These are phyloP conservation scores for Standfussiana lucernea DNA, from an alignment of 2,888 invertebrate species.

Conservation along the genomic window DNA sequence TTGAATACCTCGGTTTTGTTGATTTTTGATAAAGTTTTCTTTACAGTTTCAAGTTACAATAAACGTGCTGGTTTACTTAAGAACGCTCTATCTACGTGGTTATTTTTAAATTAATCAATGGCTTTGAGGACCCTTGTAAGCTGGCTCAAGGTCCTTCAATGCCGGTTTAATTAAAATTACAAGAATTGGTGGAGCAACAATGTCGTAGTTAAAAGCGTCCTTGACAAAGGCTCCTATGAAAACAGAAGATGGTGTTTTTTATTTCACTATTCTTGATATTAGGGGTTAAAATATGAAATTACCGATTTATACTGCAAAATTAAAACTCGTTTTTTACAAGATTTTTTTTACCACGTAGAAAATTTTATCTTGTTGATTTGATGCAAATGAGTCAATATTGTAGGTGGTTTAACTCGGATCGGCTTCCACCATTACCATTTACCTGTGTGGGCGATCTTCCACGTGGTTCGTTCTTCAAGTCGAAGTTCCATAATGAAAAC, in stretches of 20 bases:
- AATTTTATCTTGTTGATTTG: too few species aligned
- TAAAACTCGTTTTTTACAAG: too few species aligned
- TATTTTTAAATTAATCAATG: slow-evolving; percentile 49
- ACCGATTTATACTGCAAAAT: too few species aligned
- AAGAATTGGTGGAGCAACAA: slow-evolving; percentile 1
- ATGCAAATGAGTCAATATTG: too few species aligned
- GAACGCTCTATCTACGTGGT: slow-evolving; percentile 29
- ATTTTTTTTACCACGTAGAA: too few species aligned
- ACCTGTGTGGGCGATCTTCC: too few species aligned
- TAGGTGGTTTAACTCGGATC: too few species aligned
- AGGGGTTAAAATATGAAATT: too few species aligned
- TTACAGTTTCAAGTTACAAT: slow-evolving; percentile 19
- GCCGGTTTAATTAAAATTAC: slow-evolving; percentile 48
- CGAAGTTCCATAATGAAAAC: too few species aligned
- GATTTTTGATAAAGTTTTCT: slow-evolving; percentile 30
- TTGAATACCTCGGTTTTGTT: slow-evolving; percentile 5
- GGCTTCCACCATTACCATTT: too few species aligned
- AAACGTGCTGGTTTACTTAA: slow-evolving; percentile 47
- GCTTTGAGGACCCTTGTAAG: slow-evolving; percentile 36
- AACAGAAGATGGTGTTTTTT: background rate
- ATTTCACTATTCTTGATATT: too few species aligned
- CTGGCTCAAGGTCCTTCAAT: slow-evolving; percentile 32
- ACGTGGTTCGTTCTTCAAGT: too few species aligned
- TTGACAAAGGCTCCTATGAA: background rate
- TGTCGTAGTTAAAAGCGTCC: background rate